Percentiles rank a stretch among this genome's conserved stretches.
These are phyloP conservation scores for Battus philenor DNA, from an alignment of 1,140 invertebrate genomes.

Conservation along the genomic window DNA sequence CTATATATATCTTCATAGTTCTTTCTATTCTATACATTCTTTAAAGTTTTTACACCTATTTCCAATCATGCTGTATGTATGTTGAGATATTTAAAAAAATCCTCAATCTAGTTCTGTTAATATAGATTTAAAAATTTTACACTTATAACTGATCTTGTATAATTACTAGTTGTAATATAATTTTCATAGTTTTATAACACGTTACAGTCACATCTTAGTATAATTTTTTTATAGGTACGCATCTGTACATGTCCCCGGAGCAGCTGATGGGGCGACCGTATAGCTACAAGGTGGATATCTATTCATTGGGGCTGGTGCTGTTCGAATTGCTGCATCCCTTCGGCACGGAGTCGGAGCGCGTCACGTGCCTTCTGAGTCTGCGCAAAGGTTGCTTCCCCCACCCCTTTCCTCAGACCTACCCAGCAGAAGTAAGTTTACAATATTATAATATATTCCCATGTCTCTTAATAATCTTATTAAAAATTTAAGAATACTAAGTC, in stretches of 20 bases:
- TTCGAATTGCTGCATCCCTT: constrained; percentile 95
- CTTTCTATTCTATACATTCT: too few relatives aligned
- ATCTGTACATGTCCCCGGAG: constrained; percentile 98
- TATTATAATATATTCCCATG: too few relatives aligned
- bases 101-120: too few relatives aligned
- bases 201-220: neutral
- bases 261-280: constrained; percentile 88
- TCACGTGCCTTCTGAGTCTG: constrained; percentile 79
- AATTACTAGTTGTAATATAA: too few relatives aligned
- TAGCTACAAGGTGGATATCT: constrained; percentile 97
- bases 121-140: too few relatives aligned
- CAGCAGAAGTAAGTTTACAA: constrained; percentile 82
- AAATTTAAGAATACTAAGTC: too few relatives aligned
- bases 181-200: too few relatives aligned
- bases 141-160: neutral
- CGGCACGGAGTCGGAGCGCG: constrained; percentile 92
- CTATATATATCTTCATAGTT: too few relatives aligned
- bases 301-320: constrained; percentile 94
- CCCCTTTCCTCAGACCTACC: constrained; percentile 80
- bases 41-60: too few relatives aligned
- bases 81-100: too few relatives aligned
- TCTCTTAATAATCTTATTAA: too few relatives aligned
- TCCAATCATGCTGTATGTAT: too few relatives aligned
- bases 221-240: constrained; percentile 81
- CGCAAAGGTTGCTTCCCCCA: constrained; percentile 83